Evolutionary conservation across 1,140 invertebrate genomes (phyloP), one percentile per base, ranked within the genome.

Genomic region (Pollicipes pollicipes): DNA sequence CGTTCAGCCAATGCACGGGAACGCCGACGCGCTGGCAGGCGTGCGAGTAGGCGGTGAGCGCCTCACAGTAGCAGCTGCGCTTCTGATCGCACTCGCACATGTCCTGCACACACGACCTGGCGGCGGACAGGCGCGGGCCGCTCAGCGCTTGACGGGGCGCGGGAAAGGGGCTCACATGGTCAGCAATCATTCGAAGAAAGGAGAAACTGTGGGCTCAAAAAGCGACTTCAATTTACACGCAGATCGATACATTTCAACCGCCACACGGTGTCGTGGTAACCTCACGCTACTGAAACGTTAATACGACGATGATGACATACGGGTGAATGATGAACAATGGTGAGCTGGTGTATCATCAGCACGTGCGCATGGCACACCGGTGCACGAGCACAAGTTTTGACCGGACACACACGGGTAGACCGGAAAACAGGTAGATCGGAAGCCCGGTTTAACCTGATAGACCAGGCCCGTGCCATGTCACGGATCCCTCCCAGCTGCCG

Each of bases 51-150:
- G 93, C 92, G 70, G 87, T 87, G 73, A 95, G 87, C 68, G 90
- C 89, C 75, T 94, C 91, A 78, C 93, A 96, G 77, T 93, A 90
- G 77, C 93, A 95, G 71, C 85, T 82, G 58, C 83, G 81, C 3
- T 84, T 83, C n/a, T 83, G 83, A 1, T 88, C 86, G 81, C 93
- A 96, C 77, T 93, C 90, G 78, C 92, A 94, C 81, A 94, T 92
- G 78, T 96, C 93, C 77, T 90, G 83, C 71, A 89, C 83, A 79
- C 93, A 97, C 0, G 92, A 89, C 73, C 85, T 86, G 45, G 2
- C 13, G 45, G 17, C 10, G 21, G 6, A 58, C 45, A 21, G 45
- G 45, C 45, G 45, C 17, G 13, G 17, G 10, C 17, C 45, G 45
- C 45, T 21, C 35, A 35, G 6, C 35, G 35, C 6, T 17, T 17